Evolutionary conservation across 1,140 invertebrate species (phyloP).

Genomic region (Apocrypta bakeri): DNA sequence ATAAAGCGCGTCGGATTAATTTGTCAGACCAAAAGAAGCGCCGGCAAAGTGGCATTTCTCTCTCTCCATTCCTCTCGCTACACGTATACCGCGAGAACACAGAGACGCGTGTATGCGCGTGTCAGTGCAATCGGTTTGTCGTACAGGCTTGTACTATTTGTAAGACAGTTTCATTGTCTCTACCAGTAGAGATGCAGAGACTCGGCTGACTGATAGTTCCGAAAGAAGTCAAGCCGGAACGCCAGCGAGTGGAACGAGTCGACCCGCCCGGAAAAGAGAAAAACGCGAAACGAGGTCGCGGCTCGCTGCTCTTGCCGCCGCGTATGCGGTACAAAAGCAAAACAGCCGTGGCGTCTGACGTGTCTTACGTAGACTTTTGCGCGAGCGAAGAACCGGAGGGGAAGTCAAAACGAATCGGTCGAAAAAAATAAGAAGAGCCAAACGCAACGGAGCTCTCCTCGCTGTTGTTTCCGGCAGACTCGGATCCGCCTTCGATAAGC

Average conservation of each 20-base stretch:
- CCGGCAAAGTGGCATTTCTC: conserved; percentile 37
- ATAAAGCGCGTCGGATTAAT: conserved; percentile 49
- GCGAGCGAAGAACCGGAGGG: conserved; percentile 6
- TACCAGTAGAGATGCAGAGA: background rate
- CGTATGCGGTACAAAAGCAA: conserved; percentile 4
- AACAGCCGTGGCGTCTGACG: background rate
- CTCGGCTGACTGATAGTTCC: conserved; percentile 32
- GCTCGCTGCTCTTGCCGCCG: conserved; percentile 2
- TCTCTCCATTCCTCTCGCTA: conserved; percentile 21
- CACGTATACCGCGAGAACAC: background rate
- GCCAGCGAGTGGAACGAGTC: background rate
- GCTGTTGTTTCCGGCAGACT: conserved; percentile 46
- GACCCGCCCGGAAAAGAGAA: conserved; percentile 1
- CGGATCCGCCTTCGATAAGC: conserved; percentile 48
- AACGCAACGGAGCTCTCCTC: background rate
- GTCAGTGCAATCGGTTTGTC: conserved; percentile 38
- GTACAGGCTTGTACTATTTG: conserved; percentile 44
- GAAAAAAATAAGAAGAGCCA: background rate
- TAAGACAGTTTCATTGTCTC: conserved; percentile 34
- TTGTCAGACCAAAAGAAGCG: conserved; percentile 49
- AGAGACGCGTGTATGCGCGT: background rate
- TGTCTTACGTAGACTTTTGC: background rate
- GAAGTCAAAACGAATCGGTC: background rate
- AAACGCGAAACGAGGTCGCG: conserved; percentile 38
- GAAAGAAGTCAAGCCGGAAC: conserved; percentile 10